Conservation (phyloP, 2,888 invertebrate species). For the Conchocele bisecta region DNA sequence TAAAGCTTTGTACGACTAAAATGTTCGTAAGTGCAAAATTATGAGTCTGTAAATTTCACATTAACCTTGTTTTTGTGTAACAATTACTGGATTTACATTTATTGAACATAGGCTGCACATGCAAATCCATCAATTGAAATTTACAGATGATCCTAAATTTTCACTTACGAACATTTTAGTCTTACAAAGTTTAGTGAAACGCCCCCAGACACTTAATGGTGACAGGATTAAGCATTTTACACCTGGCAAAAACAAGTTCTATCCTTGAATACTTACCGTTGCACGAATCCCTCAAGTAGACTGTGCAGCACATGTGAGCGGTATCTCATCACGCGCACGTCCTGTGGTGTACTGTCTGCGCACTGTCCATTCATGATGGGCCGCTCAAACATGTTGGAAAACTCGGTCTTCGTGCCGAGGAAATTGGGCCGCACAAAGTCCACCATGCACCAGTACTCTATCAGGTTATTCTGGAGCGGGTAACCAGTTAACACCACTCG, state of each 20-base stretch:
- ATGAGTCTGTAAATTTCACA: too few relatives aligned
- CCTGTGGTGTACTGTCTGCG: slow-evolving; percentile 96
- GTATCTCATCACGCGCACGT: slow-evolving; percentile 96
- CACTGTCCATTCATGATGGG: slow-evolving; percentile 99
- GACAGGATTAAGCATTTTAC: background rate
- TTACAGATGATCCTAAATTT: too few relatives aligned
- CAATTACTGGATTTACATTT: too few relatives aligned
- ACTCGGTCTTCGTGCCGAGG: slow-evolving; percentile 97
- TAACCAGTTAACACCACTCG: slow-evolving; percentile 98
- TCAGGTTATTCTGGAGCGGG: slow-evolving; percentile 97
- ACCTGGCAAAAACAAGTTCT: too few relatives aligned
- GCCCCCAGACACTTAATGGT: too few relatives aligned
- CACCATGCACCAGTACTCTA: slow-evolving; percentile 98
- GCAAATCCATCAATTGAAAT: too few relatives aligned
- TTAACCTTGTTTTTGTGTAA: too few relatives aligned
- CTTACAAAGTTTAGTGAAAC: too few relatives aligned
- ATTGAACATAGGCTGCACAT: too few relatives aligned
- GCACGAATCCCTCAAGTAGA: slow-evolving; percentile 96
- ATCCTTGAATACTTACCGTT: slow-evolving; percentile 83
- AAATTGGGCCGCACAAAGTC: slow-evolving; percentile 99
- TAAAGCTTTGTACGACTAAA: too few relatives aligned
- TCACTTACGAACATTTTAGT: too few relatives aligned
- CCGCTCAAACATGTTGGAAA: slow-evolving; percentile 99
- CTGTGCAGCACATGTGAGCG: slow-evolving; percentile 98
- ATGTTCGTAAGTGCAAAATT: too few relatives aligned